Base-by-base conservation (phyloP, 2,797 vertebrate genomes). In the Arnoldichthys spilopterus region DNA sequence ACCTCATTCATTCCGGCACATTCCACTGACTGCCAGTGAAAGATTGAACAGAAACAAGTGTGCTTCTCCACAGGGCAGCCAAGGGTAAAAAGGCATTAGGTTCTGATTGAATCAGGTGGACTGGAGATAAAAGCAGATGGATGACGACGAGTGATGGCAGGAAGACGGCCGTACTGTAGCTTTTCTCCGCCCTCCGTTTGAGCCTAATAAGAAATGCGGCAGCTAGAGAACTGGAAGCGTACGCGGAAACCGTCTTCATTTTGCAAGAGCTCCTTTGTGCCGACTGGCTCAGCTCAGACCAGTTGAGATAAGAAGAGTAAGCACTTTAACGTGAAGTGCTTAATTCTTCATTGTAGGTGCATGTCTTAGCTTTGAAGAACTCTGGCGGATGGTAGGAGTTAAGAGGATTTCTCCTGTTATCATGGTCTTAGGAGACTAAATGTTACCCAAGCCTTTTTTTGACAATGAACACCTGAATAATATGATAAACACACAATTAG, bases 61-160 rank as follows among this genome's bases (percentile, higher is more conserved):
- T 54, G 74, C 80, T 83, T 84, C 83, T 87, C 78, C 32, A 82
- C 74, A 84, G 84, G 84, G 74, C 72, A 80, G 78, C 73, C 63
- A 74, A 84, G 85, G 84, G 83, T 87, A 86, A 86, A 24, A 86
- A 86, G 69, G 76, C 81, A 82, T 82, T 83, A 82, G 84, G 64
- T 82, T 83, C 69, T 82, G 67, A 86, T 80, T 84, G 78, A 86
- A 85, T 86, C 80, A 78, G 76, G 74, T 71, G 78, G 84, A 67
- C 62, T 72, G 81, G 73, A 72, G 72, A 74, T 80, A 81, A 83
- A 85, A 77, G 45, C 68, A 79, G 32, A 53, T 63, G 70, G 75
- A 82, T 81, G 83, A 84, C 69, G 75, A 82, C 74, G 74, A 79
- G 53, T 45, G 47, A 11, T 63, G 30, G 43, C 12, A 47, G 34